These are phyloP conservation scores for Polylopha cassiicola DNA, from an alignment of 2,888 invertebrate species.

Conservation along the genomic window DNA sequence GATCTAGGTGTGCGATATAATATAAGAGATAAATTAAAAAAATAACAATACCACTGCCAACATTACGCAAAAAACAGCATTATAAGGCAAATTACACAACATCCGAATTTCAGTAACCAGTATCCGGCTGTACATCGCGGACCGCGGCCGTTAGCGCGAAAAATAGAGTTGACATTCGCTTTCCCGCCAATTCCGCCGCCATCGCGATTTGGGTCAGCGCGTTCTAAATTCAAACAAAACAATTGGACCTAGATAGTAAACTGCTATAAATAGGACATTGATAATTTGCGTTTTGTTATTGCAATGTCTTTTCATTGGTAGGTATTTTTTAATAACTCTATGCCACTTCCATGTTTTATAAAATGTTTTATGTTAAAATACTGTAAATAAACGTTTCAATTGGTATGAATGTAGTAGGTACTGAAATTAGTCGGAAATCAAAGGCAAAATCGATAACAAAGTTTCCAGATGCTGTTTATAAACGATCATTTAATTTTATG, in stretches of 20 bases:
- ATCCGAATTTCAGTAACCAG: conserved; percentile 20
- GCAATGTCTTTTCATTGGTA: conserved; percentile 52
- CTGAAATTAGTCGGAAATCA: too few species aligned
- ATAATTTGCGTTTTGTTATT: conserved; percentile 25
- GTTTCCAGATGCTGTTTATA: background rate
- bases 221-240: conserved; percentile 36
- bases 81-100: conserved; percentile 18
- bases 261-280: conserved; percentile 32
- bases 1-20: too few species aligned
- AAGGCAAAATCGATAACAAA: too few species aligned
- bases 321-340: conserved; percentile 23
- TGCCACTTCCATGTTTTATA: conserved; percentile 13
- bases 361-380: too few species aligned
- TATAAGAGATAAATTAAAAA: too few species aligned
- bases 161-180: conserved; percentile 61
- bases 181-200: conserved; percentile 45
- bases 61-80: conserved; percentile 1
- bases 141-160: conserved; percentile 42
- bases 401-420: background rate
- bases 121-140: conserved; percentile 31
- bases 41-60: too few species aligned
- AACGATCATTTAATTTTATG: conserved; percentile 6
- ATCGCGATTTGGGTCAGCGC: conserved; percentile 40
- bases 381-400: background rate
- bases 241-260: conserved; percentile 22